Base-by-base conservation (phyloP, 2,888 invertebrate genomes). In the Volucella inflata region DNA sequence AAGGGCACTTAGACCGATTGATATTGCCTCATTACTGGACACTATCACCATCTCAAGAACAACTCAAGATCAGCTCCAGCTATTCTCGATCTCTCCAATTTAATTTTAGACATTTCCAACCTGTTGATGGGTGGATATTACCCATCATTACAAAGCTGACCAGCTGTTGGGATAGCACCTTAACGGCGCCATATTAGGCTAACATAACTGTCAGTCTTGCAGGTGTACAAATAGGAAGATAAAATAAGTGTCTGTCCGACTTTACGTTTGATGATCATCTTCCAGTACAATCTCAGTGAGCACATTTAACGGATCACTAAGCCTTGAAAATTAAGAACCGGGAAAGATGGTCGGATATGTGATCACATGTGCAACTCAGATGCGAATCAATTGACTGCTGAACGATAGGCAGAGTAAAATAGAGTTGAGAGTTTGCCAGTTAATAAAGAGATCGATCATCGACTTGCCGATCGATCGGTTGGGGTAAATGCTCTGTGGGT, bases 1-100 rank as follows among this genome's bases (percentile, higher is more conserved):
- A 83, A 83, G 83, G 83, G 74, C 79, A 79, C 79, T 83, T 83
- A 83, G 50, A 55, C n/a, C 72, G 79, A 83, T 83, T 68, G 74
- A 62, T 83, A 83, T 70, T 79, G 79, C 78, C 78, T 68, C 78
- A 83, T 78, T 83, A 78, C 78, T 12, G 57, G 50, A 30, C 71
- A 64, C 78, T 70, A 60, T 17, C 59, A 40, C 40, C 71, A 21
- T 44, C 42, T 17, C 42, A 42, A 12, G 38, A 21, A 16, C 40
- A 21, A 10, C 51, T n/a, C 59, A 38, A 44, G 51, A 30, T 30
- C 30, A 30, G 16, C 48, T 16, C 42, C 62, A 48, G 40, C 40
- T 55, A 40, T 17, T 64, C 46, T n/a, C 14, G 62, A 38, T 50
- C 14, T 8, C n/a, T n/a, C 36, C 75, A 62, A 78, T 74, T 82